Base-by-base conservation (phyloP, 2,888 invertebrate genomes). In the Yponomeuta plumbellus region DNA sequence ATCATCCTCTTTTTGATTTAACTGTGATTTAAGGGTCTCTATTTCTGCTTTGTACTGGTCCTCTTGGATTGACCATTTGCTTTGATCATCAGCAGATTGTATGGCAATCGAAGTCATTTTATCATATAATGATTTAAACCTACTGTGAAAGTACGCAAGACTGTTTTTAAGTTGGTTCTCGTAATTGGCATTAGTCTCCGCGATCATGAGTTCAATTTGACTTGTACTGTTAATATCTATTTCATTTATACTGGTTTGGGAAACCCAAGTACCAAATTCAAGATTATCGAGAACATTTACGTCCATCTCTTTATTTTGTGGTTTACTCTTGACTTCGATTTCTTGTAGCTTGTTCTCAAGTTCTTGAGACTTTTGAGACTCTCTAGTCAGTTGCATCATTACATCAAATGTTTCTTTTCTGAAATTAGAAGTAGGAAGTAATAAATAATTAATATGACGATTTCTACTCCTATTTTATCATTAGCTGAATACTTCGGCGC, bases 381-480 rank as follows among this genome's bases (percentile, higher is more conserved):
- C 86, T 69, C 78, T 77, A 13, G 83, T 76, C 66, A 92, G 73
- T 71, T 89, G 79, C 52, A 76, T 69, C 80, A 91, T 84, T 21
- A 88, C 76, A 61, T 83, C 79, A 72, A 81, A 86, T 1, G 89
- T 88, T 80, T 92, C 91, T 73, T 86, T 89, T 69, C 92, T 92
- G 70, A 26, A 68, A 66, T 34, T 61, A 26, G 17, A 23, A 62
- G 26, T 52, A 20, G 5, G 2, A 34, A 10, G 5, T 26, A 34
- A 10, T 3, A 34, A 34, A 8, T 8, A 34, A 34, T 6, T 8
- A 34, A 34, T 34, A 26, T 26, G 5, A n/a, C 26, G 26, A 26
- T 4, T 26, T 26, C 2, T 4, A 26, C 26, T 26, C 5, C 26
- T 26, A 26, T 26, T 26, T 26, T 26, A 26, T 26, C 5, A 26